Evolutionary conservation across 2,113 vertebrate genomes (phyloP), one percentile per base, ranked within the genome.

Genomic region (Sinosuthora webbiana): DNA sequence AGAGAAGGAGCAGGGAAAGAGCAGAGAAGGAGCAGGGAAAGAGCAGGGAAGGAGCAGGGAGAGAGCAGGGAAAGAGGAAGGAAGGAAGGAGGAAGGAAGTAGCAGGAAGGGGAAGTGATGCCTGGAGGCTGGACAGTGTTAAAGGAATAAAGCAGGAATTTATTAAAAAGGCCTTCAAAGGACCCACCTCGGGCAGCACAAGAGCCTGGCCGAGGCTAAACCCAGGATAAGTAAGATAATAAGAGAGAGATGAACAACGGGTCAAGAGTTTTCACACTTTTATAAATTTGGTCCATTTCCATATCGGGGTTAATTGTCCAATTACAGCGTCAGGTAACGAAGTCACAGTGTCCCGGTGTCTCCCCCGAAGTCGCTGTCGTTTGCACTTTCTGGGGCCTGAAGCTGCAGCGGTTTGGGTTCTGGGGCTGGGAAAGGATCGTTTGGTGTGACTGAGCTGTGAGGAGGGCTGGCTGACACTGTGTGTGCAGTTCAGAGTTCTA

Each of bases 331-430:
- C 52, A n/a, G 70, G 52, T 11, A 6, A 4, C 8, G 39, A 11
- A 21, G 19, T n/a, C 41, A 4, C 53, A 16, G 7, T 6, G 52
- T 45, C 53, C 41, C 53, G 12, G 13, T 2, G 20, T 6, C 41
- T 35, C 24, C 15, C 33, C 53, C 7, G 24, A 57, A 7, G 13
- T 45, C 31, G 0, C 41, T 21, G 19, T 6, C 35, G 13, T 35
- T 74, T 30, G 4, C 9, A 15, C 10, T 22, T 74, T 45, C 22
- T 2, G 39, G 70, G 39, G 49, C 20, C 49, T 14, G 28, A 33
- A 13, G 37, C 50, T 42, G 37, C 2, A 2, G 1, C 0, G 15
- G 27, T 31, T 28, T 53, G 8, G 39, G 39, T 27, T 21, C 13
- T 44, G 9, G 13, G 39, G 31, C 23, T 44, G 70, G 24, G 9